Percentiles rank a stretch among this genome's conserved stretches.
These are phyloP conservation scores for Plestiodon gilberti DNA, from an alignment of 2,113 vertebrate genomes.

Conservation along the genomic window DNA sequence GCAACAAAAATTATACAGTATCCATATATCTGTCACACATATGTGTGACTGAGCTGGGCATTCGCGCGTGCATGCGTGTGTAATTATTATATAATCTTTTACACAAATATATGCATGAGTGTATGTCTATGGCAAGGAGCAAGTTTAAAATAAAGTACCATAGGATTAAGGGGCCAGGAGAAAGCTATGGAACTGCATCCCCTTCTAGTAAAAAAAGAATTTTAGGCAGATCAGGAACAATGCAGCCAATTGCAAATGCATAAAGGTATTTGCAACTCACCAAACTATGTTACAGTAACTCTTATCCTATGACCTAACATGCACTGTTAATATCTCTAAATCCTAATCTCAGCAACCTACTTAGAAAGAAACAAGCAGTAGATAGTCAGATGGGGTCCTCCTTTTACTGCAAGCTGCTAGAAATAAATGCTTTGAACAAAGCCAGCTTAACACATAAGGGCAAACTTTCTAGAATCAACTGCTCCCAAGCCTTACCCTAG, in stretches of 20 bases:
- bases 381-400: not conserved
- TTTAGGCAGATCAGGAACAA: not conserved
- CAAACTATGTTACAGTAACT: not conserved
- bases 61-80: not conserved
- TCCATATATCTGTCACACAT: not conserved
- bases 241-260: not conserved
- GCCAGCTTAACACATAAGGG: not conserved
- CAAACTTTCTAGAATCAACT: not conserved
- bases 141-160: not conserved
- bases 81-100: not conserved
- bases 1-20: not conserved
- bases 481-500: not conserved
- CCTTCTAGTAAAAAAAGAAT: not conserved
- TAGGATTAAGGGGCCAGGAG: not conserved
- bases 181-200: not conserved
- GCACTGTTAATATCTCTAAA: not conserved
- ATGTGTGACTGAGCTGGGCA: no score
- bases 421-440: not conserved
- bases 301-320: not conserved
- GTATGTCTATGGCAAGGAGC: no score
- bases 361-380: not conserved
- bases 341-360: constrained; percentile 4
- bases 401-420: no score
- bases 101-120: no score
- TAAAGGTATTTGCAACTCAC: not conserved